Evolutionary conservation across 2,888 invertebrate genomes (phyloP).

Genomic region (Yponomeuta malinellus): DNA sequence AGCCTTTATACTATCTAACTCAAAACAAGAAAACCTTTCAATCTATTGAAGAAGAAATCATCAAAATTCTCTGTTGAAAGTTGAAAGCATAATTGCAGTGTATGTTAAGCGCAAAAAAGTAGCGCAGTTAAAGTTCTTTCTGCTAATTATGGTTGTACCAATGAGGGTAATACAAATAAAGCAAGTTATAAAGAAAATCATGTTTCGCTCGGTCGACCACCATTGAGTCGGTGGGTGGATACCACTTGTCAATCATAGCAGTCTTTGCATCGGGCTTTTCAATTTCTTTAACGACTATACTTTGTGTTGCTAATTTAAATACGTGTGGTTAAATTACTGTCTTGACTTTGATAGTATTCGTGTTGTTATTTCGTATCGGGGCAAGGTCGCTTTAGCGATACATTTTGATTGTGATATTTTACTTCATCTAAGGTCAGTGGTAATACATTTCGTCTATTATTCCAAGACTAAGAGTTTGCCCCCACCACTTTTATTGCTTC

Average conservation of each 20-base stretch:
- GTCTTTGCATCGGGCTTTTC: conserved; percentile 30
- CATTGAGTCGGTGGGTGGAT: conserved; percentile 47
- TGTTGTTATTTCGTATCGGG: not conserved
- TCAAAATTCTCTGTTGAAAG: conserved; percentile 10
- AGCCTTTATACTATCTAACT: not conserved
- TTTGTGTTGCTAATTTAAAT: conserved; percentile 3
- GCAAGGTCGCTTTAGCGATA: not conserved
- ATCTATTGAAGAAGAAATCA: not conserved
- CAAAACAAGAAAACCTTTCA: not conserved
- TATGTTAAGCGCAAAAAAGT: not conserved
- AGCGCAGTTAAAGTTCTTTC: conserved; percentile 37
- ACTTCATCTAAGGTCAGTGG: not conserved
- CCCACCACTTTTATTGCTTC: too few relatives aligned
- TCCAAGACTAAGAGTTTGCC: too few relatives aligned
- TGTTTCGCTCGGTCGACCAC: conserved; percentile 48
- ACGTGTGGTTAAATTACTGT: not conserved
- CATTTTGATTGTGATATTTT: not conserved
- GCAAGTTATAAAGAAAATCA: conserved; percentile 33
- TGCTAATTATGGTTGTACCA: conserved; percentile 46
- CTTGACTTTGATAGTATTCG: not conserved
- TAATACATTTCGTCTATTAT: not conserved
- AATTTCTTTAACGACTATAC: conserved; percentile 37
- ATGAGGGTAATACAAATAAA: conserved; percentile 20
- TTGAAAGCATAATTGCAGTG: conserved; percentile 1
- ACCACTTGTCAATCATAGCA: conserved; percentile 55